A percentile compares a stretch with the other conserved stretches of the same genome.
phyloP scores from a whole-genome alignment of 2,113 vertebrate genomes.

The Heterochromis multidens region DNA sequence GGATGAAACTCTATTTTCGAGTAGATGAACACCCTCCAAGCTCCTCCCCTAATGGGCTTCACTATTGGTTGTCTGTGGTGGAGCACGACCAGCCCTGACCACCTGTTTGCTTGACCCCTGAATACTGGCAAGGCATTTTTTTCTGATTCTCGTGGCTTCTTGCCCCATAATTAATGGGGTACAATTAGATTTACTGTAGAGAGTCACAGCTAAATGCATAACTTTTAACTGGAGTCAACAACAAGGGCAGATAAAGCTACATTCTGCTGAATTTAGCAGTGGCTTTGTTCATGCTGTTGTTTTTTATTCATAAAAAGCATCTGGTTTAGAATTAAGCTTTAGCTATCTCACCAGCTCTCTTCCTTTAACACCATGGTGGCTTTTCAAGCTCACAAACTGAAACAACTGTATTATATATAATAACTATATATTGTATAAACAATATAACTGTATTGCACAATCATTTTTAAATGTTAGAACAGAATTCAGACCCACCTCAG shows the following conservation, averaged over 20 bases:
- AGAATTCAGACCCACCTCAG: neutral
- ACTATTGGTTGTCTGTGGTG: neutral
- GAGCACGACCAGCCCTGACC: neutral
- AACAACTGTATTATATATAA: too few species aligned
- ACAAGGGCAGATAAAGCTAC: neutral
- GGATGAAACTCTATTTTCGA: neutral
- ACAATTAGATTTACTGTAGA: neutral
- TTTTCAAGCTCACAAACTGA: neutral
- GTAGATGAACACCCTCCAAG: neutral
- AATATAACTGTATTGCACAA: neutral
- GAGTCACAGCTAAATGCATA: neutral
- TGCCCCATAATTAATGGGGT: neutral
- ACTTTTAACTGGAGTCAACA: neutral
- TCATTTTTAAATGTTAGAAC: neutral
- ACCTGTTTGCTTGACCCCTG: neutral
- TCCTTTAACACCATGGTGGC: accelerated
- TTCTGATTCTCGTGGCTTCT: neutral
- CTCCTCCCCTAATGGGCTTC: neutral
- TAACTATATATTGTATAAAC: too few species aligned
- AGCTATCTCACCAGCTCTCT: neutral
- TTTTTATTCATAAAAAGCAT: neutral
- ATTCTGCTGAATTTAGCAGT: neutral
- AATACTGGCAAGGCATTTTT: neutral
- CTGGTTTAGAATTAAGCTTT: neutral
- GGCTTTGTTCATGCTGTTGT: neutral